These are phyloP conservation scores for Tachina lurida DNA, from an alignment of 2,888 invertebrate species.

Conservation along the genomic window DNA sequence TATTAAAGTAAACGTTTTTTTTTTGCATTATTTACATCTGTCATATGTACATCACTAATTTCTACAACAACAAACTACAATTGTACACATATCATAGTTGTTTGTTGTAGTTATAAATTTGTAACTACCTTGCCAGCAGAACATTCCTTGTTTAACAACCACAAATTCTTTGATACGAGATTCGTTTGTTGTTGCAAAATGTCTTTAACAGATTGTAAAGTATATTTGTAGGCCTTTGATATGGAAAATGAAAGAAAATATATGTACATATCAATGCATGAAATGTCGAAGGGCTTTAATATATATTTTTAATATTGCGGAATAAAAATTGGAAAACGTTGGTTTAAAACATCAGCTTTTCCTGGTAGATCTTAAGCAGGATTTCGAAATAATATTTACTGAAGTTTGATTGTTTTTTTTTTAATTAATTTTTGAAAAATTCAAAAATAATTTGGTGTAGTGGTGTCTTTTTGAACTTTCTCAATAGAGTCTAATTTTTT, in stretches of 20 bases:
- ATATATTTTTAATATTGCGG: no score
- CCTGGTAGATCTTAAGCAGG: no score
- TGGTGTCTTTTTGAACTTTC: no score
- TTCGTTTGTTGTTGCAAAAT: conserved; percentile 31
- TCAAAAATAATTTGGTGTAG: no score
- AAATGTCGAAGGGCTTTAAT: no score
- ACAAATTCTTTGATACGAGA: conserved; percentile 52
- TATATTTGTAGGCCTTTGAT: conserved; percentile 42
- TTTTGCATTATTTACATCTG: neutral
- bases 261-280: neutral
- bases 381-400: no score
- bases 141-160: neutral
- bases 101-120: neutral
- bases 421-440: no score
- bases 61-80: neutral
- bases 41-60: neutral
- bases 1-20: conserved; percentile 1
- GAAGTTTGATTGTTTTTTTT: no score
- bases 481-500: no score
- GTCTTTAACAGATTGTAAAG: conserved; percentile 54
- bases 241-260: neutral
- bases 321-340: no score
- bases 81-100: neutral
- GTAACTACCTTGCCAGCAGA: neutral
- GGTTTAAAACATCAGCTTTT: no score